A percentile compares a stretch with the other conserved stretches of the same genome.
Conservation (phyloP, 2,113 vertebrate genomes). For the Lampris megalopsis region DNA sequence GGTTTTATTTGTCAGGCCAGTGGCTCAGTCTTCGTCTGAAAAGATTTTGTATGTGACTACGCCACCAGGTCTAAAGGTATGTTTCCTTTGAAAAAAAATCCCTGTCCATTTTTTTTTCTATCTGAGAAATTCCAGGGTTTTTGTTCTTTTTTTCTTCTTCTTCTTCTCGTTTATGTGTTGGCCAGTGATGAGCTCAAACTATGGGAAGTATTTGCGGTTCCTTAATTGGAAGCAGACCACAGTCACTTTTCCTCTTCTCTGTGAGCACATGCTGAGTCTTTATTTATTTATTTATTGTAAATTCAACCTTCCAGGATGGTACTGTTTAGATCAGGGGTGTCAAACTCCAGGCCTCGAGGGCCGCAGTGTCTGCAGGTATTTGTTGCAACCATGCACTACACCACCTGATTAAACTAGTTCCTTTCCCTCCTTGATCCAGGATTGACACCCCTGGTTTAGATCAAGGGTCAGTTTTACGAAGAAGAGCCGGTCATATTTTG, state of each 20-base stretch:
- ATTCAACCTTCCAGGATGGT: slow-evolving; percentile 26
- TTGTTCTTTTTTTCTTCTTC: background rate
- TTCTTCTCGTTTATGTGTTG: slow-evolving; percentile 56
- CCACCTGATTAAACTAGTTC: too few relatives aligned
- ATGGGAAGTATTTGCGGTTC: slow-evolving; percentile 47
- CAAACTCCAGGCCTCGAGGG: too few relatives aligned
- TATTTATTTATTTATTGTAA: slow-evolving; percentile 23
- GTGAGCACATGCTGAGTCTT: slow-evolving; percentile 62
- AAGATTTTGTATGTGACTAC: slow-evolving; percentile 24
- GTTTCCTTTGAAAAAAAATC: slow-evolving; percentile 48
- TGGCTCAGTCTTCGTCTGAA: slow-evolving; percentile 4
- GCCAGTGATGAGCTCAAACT: slow-evolving; percentile 47
- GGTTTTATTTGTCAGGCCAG: background rate
- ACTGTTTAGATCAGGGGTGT: slow-evolving; percentile 36
- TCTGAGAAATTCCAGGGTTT: slow-evolving; percentile 34
- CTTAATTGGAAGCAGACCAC: slow-evolving; percentile 72
- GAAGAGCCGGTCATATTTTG: too few relatives aligned
- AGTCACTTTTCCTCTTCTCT: slow-evolving; percentile 57
- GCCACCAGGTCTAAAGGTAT: slow-evolving; percentile 36
- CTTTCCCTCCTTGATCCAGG: too few relatives aligned
- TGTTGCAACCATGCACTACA: too few relatives aligned
- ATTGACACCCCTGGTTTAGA: too few relatives aligned
- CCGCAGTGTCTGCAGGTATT: too few relatives aligned
- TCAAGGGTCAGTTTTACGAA: too few relatives aligned
- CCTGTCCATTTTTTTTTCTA: slow-evolving; percentile 27